Percentiles rank a stretch among this genome's conserved stretches.
These are phyloP conservation scores for Sphaeramia orbicularis DNA, from an alignment of 2,797 vertebrate species.

Conservation along the genomic window DNA sequence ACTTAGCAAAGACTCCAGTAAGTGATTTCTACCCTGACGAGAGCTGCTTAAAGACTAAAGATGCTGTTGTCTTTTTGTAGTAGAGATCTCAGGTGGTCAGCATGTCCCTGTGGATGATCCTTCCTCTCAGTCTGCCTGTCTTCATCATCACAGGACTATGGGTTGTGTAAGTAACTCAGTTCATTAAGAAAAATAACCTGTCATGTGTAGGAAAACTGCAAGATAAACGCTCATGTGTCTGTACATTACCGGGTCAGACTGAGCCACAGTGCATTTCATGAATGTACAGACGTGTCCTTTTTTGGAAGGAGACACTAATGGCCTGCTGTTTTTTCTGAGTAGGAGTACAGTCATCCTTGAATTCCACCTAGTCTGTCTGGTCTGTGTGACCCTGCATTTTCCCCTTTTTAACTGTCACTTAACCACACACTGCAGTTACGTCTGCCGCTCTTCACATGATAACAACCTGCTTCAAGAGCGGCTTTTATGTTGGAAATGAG, in stretches of 20 bases:
- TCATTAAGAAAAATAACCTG: background rate
- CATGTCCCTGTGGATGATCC: slow-evolving; percentile 90
- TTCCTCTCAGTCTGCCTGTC: slow-evolving; percentile 89
- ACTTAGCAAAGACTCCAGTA: no score
- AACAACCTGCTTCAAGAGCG: background rate
- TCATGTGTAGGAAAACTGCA: background rate
- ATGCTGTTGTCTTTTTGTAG: slow-evolving; percentile 1
- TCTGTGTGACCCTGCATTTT: background rate
- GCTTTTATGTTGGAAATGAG: slow-evolving; percentile 21
- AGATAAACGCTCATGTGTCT: background rate
- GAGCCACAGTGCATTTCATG: slow-evolving; percentile 13
- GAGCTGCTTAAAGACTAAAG: no score
- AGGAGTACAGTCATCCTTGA: slow-evolving; percentile 10
- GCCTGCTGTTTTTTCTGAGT: slow-evolving; percentile 12
- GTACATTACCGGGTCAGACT: background rate
- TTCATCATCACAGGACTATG: slow-evolving; percentile 92
- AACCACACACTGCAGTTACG: background rate
- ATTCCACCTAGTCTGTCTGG: slow-evolving; percentile 18
- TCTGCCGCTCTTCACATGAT: slow-evolving; percentile 4
- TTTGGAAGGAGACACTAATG: background rate
- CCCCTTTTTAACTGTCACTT: background rate
- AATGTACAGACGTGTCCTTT: slow-evolving; percentile 12
- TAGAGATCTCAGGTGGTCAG: slow-evolving; percentile 29
- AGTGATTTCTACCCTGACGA: background rate
- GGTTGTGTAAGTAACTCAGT: slow-evolving; percentile 87